A percentile compares a stretch with the other conserved stretches of the same genome.
Evolutionary conservation across 2,888 invertebrate species (phyloP).

Genomic region (Laothoe populi): DNA sequence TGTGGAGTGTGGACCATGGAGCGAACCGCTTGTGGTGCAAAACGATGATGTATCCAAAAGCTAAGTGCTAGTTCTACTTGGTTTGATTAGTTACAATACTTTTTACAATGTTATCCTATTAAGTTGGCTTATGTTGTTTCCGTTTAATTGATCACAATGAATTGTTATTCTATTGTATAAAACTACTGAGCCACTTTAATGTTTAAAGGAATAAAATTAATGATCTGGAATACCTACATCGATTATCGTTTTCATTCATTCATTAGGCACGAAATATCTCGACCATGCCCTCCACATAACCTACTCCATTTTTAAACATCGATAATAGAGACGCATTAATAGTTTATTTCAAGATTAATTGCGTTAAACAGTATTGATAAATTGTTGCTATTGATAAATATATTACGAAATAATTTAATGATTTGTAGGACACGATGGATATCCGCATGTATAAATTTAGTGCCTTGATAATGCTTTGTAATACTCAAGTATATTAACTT

Average conservation of each 20-base stretch:
- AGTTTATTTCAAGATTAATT: not conserved
- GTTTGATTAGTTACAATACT: too few relatives aligned
- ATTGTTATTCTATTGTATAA: too few relatives aligned
- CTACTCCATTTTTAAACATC: not conserved
- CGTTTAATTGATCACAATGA: too few relatives aligned
- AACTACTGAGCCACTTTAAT: too few relatives aligned
- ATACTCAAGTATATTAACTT: too few relatives aligned
- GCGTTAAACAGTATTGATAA: not conserved
- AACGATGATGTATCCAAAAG: too few relatives aligned
- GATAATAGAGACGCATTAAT: not conserved
- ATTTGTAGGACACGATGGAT: not conserved
- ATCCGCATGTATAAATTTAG: not conserved
- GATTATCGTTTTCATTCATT: not conserved
- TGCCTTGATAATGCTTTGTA: too few relatives aligned
- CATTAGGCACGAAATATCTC: not conserved
- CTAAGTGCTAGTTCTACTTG: too few relatives aligned
- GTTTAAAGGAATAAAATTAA: not conserved
- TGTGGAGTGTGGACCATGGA: too few relatives aligned
- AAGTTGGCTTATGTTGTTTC: too few relatives aligned
- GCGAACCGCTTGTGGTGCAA: too few relatives aligned
- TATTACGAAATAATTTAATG: not conserved
- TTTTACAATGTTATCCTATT: too few relatives aligned
- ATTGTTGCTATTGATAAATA: not conserved
- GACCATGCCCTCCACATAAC: not conserved
- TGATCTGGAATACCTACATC: not conserved